Base-by-base conservation (phyloP, 2,113 vertebrate genomes). In the Oceanodroma tethys region DNA sequence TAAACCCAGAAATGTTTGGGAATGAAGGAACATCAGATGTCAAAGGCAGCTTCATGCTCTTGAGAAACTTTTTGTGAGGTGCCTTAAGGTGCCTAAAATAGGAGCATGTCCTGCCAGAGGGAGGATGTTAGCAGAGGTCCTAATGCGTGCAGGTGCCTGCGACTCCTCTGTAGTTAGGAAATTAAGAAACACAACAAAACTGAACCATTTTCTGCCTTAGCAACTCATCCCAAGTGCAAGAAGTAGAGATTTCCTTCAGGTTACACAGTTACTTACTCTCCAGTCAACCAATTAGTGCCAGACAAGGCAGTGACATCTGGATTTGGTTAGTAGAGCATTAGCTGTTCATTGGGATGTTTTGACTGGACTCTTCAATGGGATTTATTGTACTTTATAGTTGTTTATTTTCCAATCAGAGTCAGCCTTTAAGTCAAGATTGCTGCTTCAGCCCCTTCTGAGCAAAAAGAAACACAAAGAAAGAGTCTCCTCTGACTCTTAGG, bases 371-470 rank as follows among this genome's bases (percentile, higher is more conserved):
- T 97, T 97, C 97, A 98, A 96, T 95, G 97, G 96, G 97, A 98
- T 98, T 98, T 98, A 98, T 98, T 97, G 94, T 97, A 96, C 96
- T 96, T 97, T 98, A 98, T 98, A 73, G 80, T 91, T 98, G 98
- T 98, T 98, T 98, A 97, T 98, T 98, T 98, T 98, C 97, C 97
- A 98, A 97, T 98, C 98, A 98, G 98, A 98, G 93, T 95, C 97
- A 96, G 96, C 75, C 97, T 96, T 97, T 96, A 98, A 98, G 97
- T 98, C 98, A 93, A 91, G 96, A 98, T 95, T 96, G 96, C 91
- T 90, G 80, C 89, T 97, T 95, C 96, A 97, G 86, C 95, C 95
- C 75, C 95, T 96, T 97, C 94, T 85, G 91, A 97, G 91, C 80
- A 79, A 92, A 95, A 94, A 88, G 95, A 86, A 75, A 95, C 86